These are phyloP conservation scores for Cyphomyrmex costatus DNA, from an alignment of 1,140 invertebrate species.

Conservation along the genomic window DNA sequence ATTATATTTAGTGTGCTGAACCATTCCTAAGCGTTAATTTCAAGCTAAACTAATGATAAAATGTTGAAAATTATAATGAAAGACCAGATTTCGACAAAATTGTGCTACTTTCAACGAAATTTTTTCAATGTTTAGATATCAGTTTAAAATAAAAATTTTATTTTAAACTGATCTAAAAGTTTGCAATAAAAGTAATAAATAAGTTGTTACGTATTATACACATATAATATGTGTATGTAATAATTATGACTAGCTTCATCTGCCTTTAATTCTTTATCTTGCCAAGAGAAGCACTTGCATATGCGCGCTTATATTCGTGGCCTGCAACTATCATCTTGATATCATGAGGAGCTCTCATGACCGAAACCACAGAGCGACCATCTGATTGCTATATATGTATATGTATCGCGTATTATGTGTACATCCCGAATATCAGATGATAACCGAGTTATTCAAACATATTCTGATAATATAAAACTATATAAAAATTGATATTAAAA, in stretches of 20 bases:
- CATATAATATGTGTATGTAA: no score
- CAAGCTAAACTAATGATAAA: no score
- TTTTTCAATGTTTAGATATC: no score
- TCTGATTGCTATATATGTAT: not conserved
- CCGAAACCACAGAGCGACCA: constrained; percentile 35
- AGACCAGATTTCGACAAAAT: no score
- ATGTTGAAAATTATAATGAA: no score
- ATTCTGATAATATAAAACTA: not conserved
- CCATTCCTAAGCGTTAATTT: no score
- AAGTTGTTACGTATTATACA: not conserved
- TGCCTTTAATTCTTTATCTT: not conserved
- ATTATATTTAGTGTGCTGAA: no score
- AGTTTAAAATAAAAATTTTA: no score
- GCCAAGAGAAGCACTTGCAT: not conserved
- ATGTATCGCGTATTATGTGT: not conserved
- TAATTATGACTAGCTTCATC: not conserved
- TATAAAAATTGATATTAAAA: not conserved
- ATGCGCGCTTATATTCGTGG: not conserved
- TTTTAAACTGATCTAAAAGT: no score
- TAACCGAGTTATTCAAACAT: constrained; percentile 32
- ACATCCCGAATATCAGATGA: constrained; percentile 12
- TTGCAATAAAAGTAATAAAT: not conserved
- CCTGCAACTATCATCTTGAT: constrained; percentile 65
- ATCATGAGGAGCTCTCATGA: constrained; percentile 58
- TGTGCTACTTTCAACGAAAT: no score